Percentiles rank a stretch among this genome's conserved stretches.
These are phyloP conservation scores for Mesoligia furuncula DNA, from an alignment of 2,888 invertebrate species.

Conservation along the genomic window DNA sequence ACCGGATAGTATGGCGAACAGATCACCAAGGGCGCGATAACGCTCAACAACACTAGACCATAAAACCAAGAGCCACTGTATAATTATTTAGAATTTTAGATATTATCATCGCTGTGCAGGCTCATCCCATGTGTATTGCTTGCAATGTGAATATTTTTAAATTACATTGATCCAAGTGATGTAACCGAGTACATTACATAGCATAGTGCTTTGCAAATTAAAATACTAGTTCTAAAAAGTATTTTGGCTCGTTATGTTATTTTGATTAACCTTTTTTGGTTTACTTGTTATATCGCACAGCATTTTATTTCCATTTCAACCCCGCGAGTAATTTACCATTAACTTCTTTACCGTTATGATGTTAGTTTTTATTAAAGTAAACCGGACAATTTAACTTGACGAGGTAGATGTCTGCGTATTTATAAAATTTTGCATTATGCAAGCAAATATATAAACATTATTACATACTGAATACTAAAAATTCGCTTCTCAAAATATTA, in stretches of 20 bases:
- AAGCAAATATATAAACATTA: conserved; percentile 54
- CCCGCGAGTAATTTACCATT: conserved; percentile 1
- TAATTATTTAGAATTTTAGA: conserved; percentile 36
- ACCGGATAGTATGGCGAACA: conserved; percentile 30
- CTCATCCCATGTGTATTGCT: conserved; percentile 40
- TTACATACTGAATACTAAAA: conserved; percentile 60
- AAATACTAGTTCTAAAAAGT: neutral
- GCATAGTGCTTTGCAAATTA: conserved; percentile 10
- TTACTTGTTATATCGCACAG: conserved; percentile 57
- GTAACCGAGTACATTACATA: conserved; percentile 16
- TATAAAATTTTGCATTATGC: conserved; percentile 57
- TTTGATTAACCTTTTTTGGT: conserved; percentile 5
- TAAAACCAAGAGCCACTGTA: conserved; percentile 47
- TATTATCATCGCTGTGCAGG: conserved; percentile 62
- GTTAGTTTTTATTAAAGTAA: conserved; percentile 27
- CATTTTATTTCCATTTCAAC: conserved; percentile 33
- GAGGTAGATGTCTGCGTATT: conserved; percentile 21
- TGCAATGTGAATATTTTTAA: conserved; percentile 34
- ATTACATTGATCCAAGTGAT: conserved; percentile 22
- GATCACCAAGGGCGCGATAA: conserved; percentile 26
- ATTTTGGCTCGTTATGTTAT: conserved; percentile 9
- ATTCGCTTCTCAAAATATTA: conserved; percentile 69
- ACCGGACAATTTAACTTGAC: conserved; percentile 18
- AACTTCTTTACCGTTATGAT: conserved; percentile 8
- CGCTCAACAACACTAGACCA: conserved; percentile 24